phyloP scores from a whole-genome alignment of 2,888 invertebrate genomes.

The Mythimna loreyi region DNA sequence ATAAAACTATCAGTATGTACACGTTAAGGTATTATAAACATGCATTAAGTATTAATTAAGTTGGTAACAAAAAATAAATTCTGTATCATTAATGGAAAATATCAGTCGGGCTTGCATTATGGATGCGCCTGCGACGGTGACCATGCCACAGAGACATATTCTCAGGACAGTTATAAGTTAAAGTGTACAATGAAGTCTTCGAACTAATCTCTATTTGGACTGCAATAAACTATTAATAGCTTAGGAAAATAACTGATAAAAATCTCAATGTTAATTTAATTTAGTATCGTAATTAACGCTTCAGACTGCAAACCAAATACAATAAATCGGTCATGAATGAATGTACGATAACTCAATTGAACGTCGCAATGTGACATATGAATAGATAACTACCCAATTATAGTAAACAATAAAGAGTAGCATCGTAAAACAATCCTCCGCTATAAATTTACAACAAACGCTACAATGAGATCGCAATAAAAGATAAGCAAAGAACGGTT shows the following conservation, averaged over 20 bases:
- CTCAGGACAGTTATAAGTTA: slow-evolving; percentile 19
- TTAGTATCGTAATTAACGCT: slow-evolving; percentile 23
- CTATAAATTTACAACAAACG: slow-evolving; percentile 55
- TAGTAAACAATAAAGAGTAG: slow-evolving; percentile 51
- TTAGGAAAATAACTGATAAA: slow-evolving; percentile 3
- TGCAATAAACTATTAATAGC: slow-evolving; percentile 1
- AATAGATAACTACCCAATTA: slow-evolving; percentile 54
- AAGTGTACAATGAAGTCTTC: not conserved
- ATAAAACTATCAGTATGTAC: slow-evolving; percentile 79
- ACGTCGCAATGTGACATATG: slow-evolving; percentile 46
- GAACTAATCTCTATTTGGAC: slow-evolving; percentile 15
- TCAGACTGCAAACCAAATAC: slow-evolving; percentile 14
- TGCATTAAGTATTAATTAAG: slow-evolving; percentile 86
- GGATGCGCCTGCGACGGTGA: slow-evolving; percentile 68
- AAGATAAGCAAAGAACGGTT: slow-evolving; percentile 50
- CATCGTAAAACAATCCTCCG: slow-evolving; percentile 51
- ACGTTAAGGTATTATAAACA: slow-evolving; percentile 79
- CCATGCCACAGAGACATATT: slow-evolving; percentile 46
- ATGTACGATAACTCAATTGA: slow-evolving; percentile 47
- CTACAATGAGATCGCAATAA: slow-evolving; percentile 55
- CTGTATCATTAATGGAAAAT: slow-evolving; percentile 80
- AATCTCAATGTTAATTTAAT: slow-evolving; percentile 19
- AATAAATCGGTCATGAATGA: slow-evolving; percentile 49
- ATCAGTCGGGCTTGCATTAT: slow-evolving; percentile 78
- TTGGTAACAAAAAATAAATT: slow-evolving; percentile 81